Evolutionary conservation across 2,797 vertebrate genomes (phyloP).

Genomic region (Avahi laniger): DNA sequence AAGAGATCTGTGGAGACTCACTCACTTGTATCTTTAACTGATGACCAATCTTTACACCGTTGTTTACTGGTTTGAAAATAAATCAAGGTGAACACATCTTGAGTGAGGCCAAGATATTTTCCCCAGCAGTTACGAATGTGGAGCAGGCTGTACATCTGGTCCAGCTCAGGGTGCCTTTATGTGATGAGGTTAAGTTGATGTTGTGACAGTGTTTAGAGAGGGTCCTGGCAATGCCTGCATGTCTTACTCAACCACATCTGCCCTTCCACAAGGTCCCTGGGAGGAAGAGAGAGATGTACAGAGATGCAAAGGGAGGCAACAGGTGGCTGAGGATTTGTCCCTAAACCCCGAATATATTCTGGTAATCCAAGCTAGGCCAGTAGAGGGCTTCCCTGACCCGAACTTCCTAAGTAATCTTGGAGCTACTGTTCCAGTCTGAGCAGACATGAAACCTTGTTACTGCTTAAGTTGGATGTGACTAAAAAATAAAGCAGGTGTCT

Average conservation of each 20-base stretch:
- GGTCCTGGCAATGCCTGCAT: not conserved
- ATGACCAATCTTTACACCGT: not conserved
- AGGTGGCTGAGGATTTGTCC: not conserved
- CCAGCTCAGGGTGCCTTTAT: not conserved
- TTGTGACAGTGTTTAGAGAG: not conserved
- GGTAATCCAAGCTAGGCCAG: not conserved
- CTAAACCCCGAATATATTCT: not conserved
- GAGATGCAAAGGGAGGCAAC: not conserved
- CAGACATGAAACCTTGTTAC: not conserved
- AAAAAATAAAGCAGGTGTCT: not conserved
- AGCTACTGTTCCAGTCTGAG: not conserved
- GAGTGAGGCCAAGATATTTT: not conserved
- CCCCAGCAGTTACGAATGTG: not conserved
- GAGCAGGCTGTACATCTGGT: not conserved
- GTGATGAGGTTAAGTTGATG: not conserved
- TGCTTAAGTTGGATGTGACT: not conserved
- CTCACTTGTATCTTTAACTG: not conserved
- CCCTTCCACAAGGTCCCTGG: not conserved
- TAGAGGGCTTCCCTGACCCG: not conserved
- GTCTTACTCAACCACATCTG: not conserved
- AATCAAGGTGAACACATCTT: not conserved
- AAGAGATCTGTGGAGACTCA: not conserved
- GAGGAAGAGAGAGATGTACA: not conserved
- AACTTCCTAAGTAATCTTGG: not conserved
- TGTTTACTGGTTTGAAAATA: constrained; percentile 15